phyloP scores from a whole-genome alignment of 1,140 invertebrate genomes.

The Whitmania pigra region DNA sequence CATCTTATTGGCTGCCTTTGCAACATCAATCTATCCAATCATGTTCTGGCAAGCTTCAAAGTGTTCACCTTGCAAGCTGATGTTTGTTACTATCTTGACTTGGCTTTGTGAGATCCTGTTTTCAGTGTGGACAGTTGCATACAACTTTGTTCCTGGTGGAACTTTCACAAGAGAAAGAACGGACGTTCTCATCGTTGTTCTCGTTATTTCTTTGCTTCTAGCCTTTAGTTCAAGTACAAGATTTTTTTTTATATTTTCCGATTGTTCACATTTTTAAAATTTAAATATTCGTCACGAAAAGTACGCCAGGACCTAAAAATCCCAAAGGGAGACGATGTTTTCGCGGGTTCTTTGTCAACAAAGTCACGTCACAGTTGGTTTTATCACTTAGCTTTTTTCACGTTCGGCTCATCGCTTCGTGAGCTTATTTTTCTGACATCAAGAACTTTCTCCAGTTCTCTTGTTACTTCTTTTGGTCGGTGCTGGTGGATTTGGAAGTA shows the following conservation, averaged over 20 bases:
- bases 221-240: slow-evolving; percentile 32
- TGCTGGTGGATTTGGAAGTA: slow-evolving; percentile 29
- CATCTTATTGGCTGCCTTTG: slow-evolving; percentile 34
- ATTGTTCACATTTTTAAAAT: slow-evolving; percentile 26
- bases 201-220: slow-evolving; percentile 30
- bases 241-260: slow-evolving; percentile 26
- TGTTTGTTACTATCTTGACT: slow-evolving; percentile 34
- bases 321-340: neutral
- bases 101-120: slow-evolving; percentile 40
- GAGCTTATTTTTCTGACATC: neutral
- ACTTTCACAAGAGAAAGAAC: slow-evolving; percentile 41
- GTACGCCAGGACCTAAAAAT: slow-evolving; percentile 24
- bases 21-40: slow-evolving; percentile 38
- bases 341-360: neutral
- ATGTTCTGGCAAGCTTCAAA: slow-evolving; percentile 31
- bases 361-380: neutral
- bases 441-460: slow-evolving; percentile 26
- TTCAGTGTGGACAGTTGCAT: slow-evolving; percentile 43
- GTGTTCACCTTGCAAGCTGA: slow-evolving; percentile 34
- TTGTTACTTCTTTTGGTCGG: slow-evolving; percentile 27
- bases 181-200: slow-evolving; percentile 34
- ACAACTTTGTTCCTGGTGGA: slow-evolving; percentile 43
- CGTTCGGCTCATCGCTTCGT: neutral
- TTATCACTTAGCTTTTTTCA: neutral
- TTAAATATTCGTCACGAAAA: slow-evolving; percentile 25